Evolutionary conservation across 1,140 invertebrate species (phyloP).

Genomic region (Leptinotarsa texana): DNA sequence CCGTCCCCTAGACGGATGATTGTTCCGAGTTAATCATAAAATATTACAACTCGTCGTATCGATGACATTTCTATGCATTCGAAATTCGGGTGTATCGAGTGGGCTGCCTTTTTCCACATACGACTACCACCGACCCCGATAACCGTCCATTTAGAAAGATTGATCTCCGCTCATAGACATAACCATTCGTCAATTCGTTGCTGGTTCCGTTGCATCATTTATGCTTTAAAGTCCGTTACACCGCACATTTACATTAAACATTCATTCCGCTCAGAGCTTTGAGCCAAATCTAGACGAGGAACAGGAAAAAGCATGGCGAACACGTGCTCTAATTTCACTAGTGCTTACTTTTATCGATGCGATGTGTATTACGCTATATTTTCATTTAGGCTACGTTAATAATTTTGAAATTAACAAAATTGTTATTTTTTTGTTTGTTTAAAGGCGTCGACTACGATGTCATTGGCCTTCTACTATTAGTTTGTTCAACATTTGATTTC

Average conservation of each 20-base stretch:
- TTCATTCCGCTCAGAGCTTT: constrained; percentile 13
- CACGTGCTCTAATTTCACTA: not conserved
- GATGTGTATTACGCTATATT: no score
- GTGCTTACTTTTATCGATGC: not conserved
- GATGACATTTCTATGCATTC: constrained; percentile 52
- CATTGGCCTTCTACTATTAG: no score
- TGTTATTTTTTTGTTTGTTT: no score
- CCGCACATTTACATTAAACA: constrained; percentile 27
- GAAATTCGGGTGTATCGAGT: constrained; percentile 37
- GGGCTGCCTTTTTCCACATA: constrained; percentile 10
- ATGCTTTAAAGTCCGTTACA: constrained; percentile 27
- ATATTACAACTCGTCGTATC: constrained; percentile 48
- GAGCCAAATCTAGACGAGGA: constrained; percentile 13
- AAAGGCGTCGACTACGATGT: no score
- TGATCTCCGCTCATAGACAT: constrained; percentile 43
- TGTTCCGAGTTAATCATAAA: constrained; percentile 48
- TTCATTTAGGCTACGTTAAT: no score
- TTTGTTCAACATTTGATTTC: no score
- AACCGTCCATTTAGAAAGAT: constrained; percentile 45
- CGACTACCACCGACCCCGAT: constrained; percentile 21
- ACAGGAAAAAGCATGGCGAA: constrained; percentile 5
- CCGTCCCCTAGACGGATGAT: constrained; percentile 13
- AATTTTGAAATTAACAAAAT: no score
- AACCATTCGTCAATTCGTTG: constrained; percentile 43
- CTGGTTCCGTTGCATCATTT: constrained; percentile 30